Percentiles rank a stretch among this genome's conserved stretches.
phyloP scores from a whole-genome alignment of 2,113 vertebrate genomes.

The Grallaria varia region DNA sequence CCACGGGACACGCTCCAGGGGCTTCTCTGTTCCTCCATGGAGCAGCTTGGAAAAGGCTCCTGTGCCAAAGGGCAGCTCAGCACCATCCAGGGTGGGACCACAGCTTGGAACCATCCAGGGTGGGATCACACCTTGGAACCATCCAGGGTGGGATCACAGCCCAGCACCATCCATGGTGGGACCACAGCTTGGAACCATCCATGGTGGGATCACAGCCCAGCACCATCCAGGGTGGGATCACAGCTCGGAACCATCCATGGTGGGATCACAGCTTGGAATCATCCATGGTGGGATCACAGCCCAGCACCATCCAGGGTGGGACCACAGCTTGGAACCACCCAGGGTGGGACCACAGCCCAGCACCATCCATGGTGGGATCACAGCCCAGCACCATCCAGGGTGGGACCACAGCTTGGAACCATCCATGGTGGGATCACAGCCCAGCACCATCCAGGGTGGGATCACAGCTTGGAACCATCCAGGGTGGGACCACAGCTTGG shows the following conservation, averaged over 20 bases:
- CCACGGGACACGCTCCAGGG: neutral
- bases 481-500: neutral
- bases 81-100: neutral
- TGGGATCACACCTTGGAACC: neutral
- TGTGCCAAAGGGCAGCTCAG: fast-evolving
- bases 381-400: neutral
- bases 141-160: neutral
- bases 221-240: neutral
- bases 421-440: neutral
- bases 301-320: too few relatives aligned
- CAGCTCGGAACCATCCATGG: too few relatives aligned
- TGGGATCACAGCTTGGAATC: neutral
- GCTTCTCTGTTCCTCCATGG: neutral
- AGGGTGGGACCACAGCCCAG: neutral
- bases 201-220: neutral
- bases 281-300: neutral
- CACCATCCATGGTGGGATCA: neutral
- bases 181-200: neutral
- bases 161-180: neutral
- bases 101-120: neutral
- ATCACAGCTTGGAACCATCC: neutral
- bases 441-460: fast-evolving
- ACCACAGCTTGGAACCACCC: too few relatives aligned
- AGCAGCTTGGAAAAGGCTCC: neutral
- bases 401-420: too few relatives aligned